Base-by-base conservation (phyloP, 2,113 vertebrate genomes). In the Epinephelus cyanopodus region DNA sequence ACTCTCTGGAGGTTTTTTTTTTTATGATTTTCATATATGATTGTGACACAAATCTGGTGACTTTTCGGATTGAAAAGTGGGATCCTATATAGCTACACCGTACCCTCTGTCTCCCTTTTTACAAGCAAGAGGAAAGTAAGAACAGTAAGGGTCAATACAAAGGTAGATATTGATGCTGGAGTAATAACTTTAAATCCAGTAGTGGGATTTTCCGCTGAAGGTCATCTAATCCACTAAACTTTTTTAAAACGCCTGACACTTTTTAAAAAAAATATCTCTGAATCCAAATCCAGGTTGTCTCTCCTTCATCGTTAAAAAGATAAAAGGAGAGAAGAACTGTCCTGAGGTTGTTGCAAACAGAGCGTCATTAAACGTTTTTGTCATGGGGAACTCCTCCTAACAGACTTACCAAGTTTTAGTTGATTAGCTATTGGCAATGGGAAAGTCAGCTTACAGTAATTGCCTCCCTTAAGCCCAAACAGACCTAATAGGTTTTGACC, bases 381-480 rank as follows among this genome's bases (percentile, higher is more conserved):
- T 4, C 33, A 21, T 27, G 9, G 58, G 45, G 45, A 79, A 76
- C 37, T 5, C 27, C 67, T 68, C n/a, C 62, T 82, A 61, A 85
- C 39, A 57, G 68, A 81, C 63, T 79, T 81, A 52, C 19, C 21
- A 65, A 77, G 62, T 79, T 76, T 86, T 52, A 84, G 56, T 83
- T 81, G 54, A 88, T 91, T 77, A 77, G 62, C 45, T 79, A 19
- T 45, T 79, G 69, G 81, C 74, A 76, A 63, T 15, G 66, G 57
- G 61, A 82, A 53, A 82, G 58, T 69, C 67, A 56, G 42, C 13
- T 66, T 66, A 29, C 19, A 48, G n/a, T 76, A 71, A 82, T 64
- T 74, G 48, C 11, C 37, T 79, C 52, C 54, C 63, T 70, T 45
- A 83, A 84, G 70, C 65, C 50, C 45, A 50, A 71, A 74, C 25